Percentiles rank a stretch among this genome's conserved stretches.
Conservation (phyloP, 2,888 invertebrate species). For the Drosophila histrio region DNA sequence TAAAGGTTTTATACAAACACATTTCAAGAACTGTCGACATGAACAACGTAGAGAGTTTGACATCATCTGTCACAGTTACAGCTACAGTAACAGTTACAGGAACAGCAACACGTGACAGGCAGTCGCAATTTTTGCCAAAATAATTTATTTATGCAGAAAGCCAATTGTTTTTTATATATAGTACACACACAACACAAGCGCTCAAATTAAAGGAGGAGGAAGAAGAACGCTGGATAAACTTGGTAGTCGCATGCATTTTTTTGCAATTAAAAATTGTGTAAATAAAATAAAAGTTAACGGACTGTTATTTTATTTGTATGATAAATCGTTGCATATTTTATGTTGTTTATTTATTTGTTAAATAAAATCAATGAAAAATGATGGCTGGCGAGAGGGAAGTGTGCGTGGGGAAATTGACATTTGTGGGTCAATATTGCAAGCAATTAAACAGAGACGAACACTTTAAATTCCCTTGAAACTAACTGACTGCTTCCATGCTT, state of each 20-base stretch:
- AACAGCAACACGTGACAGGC: slow-evolving; percentile 48
- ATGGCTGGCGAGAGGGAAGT: slow-evolving; percentile 13
- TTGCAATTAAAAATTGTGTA: slow-evolving; percentile 18
- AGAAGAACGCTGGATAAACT: slow-evolving; percentile 8
- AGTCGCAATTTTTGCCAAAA: slow-evolving; percentile 22
- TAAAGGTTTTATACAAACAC: slow-evolving; percentile 26
- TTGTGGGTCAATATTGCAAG: slow-evolving; percentile 66
- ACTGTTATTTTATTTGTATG: slow-evolving; percentile 9
- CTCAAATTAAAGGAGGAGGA: not conserved
- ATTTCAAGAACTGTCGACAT: slow-evolving; percentile 16
- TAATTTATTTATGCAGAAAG: slow-evolving; percentile 61
- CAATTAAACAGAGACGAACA: slow-evolving; percentile 55
- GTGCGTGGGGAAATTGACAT: not conserved
- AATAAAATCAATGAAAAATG: slow-evolving; percentile 58
- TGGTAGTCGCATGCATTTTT: slow-evolving; percentile 16
- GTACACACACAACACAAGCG: not conserved
- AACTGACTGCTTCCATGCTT: not conserved
- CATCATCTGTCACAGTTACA: slow-evolving; percentile 48
- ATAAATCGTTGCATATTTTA: slow-evolving; percentile 7
- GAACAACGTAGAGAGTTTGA: slow-evolving; percentile 15
- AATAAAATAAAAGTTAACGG: slow-evolving; percentile 14
- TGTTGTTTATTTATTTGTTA: slow-evolving; percentile 54
- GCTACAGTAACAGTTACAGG: slow-evolving; percentile 7
- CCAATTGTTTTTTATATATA: slow-evolving; percentile 49
- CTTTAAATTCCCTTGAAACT: slow-evolving; percentile 36